phyloP scores from a whole-genome alignment of 2,797 vertebrate species.

The Lepilemur septentrionalis region DNA sequence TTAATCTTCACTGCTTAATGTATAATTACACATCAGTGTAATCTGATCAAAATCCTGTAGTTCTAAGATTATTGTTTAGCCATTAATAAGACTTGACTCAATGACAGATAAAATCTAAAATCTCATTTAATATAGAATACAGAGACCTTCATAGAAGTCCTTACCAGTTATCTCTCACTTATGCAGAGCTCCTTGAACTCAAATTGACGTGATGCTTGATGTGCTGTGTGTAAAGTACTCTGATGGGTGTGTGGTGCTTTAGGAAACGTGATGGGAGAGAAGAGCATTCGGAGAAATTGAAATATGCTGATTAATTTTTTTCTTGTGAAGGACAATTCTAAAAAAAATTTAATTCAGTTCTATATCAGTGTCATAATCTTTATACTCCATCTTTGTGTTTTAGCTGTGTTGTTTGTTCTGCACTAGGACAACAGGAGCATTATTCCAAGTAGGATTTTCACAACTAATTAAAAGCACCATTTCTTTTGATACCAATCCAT shows the following conservation, averaged over 20 bases:
- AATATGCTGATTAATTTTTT: not conserved
- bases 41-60: not conserved
- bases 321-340: not conserved
- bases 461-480: not conserved
- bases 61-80: not conserved
- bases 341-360: not conserved
- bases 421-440: not conserved
- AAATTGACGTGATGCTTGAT: not conserved
- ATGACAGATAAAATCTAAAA: not conserved
- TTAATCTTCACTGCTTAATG: not conserved
- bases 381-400: not conserved
- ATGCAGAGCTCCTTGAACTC: not conserved
- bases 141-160: not conserved
- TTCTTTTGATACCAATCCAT: not conserved
- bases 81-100: not conserved
- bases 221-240: rapidly evolving
- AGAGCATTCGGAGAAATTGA: not conserved
- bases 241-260: not conserved
- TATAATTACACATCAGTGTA: not conserved
- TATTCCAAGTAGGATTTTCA: not conserved
- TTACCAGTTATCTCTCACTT: not conserved
- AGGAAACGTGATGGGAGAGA: not conserved
- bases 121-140: not conserved
- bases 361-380: not conserved
- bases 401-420: not conserved